Conservation (phyloP, 2,113 vertebrate genomes). For the Rissa tridactyla region DNA sequence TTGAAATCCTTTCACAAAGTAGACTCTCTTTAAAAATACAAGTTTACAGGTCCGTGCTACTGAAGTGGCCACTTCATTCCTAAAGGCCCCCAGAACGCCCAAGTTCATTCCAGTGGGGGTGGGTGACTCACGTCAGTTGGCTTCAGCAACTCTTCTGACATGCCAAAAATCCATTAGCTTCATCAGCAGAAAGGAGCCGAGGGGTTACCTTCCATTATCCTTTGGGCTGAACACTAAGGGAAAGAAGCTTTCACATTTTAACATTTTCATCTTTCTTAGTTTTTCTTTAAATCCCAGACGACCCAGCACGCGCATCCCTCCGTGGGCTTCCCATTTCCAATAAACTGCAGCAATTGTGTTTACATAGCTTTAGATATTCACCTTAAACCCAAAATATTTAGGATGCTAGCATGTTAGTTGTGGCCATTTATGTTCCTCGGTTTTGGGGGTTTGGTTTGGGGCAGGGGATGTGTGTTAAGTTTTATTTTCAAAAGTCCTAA, state of each 20-base stretch:
- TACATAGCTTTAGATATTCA: neutral
- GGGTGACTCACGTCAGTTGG: neutral
- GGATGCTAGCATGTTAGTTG: neutral
- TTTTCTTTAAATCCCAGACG: neutral
- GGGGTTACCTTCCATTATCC: neutral
- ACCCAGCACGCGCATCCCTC: neutral
- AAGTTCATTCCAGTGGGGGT: neutral
- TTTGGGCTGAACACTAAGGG: neutral
- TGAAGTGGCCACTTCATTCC: neutral
- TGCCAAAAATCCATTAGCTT: neutral
- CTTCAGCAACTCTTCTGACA: neutral
- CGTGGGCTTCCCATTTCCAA: neutral
- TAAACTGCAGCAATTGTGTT: neutral
- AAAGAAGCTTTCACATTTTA: neutral
- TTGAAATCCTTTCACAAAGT: neutral
- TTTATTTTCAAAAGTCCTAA: neutral
- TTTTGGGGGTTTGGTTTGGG: neutral
- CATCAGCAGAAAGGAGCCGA: neutral
- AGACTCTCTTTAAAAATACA: neutral
- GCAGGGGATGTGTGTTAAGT: neutral
- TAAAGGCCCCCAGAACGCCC: neutral
- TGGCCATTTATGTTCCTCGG: neutral
- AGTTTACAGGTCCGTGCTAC: neutral
- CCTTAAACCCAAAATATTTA: neutral
- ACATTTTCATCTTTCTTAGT: neutral